These are phyloP conservation scores for Drosophila hamatofila DNA, from an alignment of 2,888 invertebrate species.

Conservation along the genomic window DNA sequence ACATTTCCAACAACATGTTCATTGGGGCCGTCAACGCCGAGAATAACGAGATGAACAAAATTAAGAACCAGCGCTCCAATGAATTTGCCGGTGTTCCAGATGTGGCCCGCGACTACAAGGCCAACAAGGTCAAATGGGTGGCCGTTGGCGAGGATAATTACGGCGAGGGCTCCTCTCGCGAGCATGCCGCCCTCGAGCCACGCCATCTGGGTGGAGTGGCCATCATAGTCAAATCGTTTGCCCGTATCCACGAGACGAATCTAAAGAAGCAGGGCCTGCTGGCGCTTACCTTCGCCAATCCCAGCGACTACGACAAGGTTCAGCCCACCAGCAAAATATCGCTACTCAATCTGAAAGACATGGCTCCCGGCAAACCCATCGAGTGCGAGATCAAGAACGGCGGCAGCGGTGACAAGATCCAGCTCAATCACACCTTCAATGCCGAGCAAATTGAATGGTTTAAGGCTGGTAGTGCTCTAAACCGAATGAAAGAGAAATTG, in stretches of 20 bases:
- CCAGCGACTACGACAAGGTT: conserved; percentile 98
- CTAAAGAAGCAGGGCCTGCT: conserved; percentile 99
- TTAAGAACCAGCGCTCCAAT: conserved; percentile 94
- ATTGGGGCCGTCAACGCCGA: conserved; percentile 96
- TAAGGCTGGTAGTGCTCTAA: conserved; percentile 98
- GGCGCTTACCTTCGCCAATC: conserved; percentile 96
- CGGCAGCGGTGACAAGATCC: conserved; percentile 92
- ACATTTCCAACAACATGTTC: conserved; percentile 99
- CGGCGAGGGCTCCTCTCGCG: conserved; percentile 96
- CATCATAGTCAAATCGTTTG: conserved; percentile 99
- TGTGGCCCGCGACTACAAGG: conserved; percentile 97
- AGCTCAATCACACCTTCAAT: conserved; percentile 97
- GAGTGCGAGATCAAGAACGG: conserved; percentile 96
- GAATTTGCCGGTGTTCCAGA: conserved; percentile 96
- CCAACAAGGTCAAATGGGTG: conserved; percentile 93
- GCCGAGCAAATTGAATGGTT: conserved; percentile 99
- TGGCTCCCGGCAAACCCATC: conserved; percentile 96
- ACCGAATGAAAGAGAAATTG: conserved; percentile 95
- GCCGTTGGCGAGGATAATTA: conserved; percentile 95
- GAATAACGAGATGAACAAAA: conserved; percentile 95
- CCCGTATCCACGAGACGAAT: conserved; percentile 99
- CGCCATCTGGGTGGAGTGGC: conserved; percentile 97
- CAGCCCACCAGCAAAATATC: conserved; percentile 93
- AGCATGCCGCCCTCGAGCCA: conserved; percentile 99
- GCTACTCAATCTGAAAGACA: conserved; percentile 92